phyloP scores from a whole-genome alignment of 2,888 invertebrate genomes.

The Linnaemya vulpina region DNA sequence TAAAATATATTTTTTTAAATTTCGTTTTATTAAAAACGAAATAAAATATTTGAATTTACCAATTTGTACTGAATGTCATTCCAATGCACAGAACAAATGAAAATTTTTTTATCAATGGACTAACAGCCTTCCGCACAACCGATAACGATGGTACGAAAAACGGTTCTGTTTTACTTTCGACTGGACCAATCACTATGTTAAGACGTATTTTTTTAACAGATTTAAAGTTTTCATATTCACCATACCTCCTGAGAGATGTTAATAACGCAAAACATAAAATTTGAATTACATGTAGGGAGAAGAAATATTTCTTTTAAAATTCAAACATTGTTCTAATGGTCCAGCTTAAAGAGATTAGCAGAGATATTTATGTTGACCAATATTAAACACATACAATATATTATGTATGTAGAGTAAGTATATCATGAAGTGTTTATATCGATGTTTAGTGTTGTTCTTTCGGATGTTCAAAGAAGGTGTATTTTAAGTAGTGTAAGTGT shows the following conservation, averaged over 20 bases:
- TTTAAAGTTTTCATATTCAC: too few species aligned
- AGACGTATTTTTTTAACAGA: too few species aligned
- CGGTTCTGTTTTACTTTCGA: too few species aligned
- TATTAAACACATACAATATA: neutral
- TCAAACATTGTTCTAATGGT: neutral
- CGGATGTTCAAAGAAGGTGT: conserved; percentile 45
- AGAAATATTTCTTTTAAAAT: neutral
- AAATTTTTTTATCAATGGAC: too few species aligned
- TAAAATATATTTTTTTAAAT: too few species aligned
- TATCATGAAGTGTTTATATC: conserved; percentile 35
- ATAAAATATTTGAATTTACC: neutral
- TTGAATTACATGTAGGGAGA: neutral
- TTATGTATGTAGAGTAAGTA: neutral
- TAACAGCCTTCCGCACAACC: too few species aligned
- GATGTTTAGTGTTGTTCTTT: conserved; percentile 24
- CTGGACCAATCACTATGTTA: too few species aligned
- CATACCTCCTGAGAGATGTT: too few species aligned
- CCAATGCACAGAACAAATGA: neutral
- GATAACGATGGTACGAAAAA: too few species aligned
- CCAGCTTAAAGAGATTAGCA: neutral
- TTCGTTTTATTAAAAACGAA: too few species aligned
- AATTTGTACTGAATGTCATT: neutral
- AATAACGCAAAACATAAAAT: too few species aligned
- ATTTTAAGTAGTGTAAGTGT: conserved; percentile 44
- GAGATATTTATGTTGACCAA: conserved; percentile 3